These are phyloP conservation scores for Morpho achilles DNA, from an alignment of 2,888 invertebrate genomes.

Conservation along the genomic window DNA sequence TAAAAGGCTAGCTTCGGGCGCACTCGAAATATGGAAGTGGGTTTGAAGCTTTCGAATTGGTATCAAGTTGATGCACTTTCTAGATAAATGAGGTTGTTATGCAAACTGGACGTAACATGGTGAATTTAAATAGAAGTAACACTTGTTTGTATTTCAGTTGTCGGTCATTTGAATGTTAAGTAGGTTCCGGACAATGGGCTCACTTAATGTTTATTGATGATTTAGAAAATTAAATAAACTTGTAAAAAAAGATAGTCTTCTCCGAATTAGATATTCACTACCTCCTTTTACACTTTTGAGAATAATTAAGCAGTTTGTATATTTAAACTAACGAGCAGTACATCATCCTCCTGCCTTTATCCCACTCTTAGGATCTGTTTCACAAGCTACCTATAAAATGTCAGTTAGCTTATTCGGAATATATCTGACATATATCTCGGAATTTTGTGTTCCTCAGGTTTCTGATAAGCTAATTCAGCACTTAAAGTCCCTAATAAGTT, in stretches of 20 bases:
- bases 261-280: conserved; percentile 3
- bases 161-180: conserved; percentile 48
- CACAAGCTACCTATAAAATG: too few species aligned
- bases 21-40: conserved; percentile 68
- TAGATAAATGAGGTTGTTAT: conserved; percentile 67
- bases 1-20: conserved; percentile 70
- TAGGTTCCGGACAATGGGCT: conserved; percentile 41
- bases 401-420: too few species aligned
- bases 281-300: neutral
- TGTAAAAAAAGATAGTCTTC: conserved; percentile 5
- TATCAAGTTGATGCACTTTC: conserved; percentile 69
- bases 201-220: conserved; percentile 32
- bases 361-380: too few species aligned
- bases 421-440: too few species aligned
- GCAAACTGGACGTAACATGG: conserved; percentile 68
- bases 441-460: too few species aligned
- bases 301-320: too few species aligned
- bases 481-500: too few species aligned
- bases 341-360: too few species aligned
- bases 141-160: conserved; percentile 42
- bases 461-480: too few species aligned
- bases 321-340: too few species aligned
- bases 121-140: conserved; percentile 70
- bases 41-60: conserved; percentile 66
- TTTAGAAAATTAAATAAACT: conserved; percentile 21